phyloP scores from a whole-genome alignment of 2,113 vertebrate species.

The Hymenochirus boettgeri region DNA sequence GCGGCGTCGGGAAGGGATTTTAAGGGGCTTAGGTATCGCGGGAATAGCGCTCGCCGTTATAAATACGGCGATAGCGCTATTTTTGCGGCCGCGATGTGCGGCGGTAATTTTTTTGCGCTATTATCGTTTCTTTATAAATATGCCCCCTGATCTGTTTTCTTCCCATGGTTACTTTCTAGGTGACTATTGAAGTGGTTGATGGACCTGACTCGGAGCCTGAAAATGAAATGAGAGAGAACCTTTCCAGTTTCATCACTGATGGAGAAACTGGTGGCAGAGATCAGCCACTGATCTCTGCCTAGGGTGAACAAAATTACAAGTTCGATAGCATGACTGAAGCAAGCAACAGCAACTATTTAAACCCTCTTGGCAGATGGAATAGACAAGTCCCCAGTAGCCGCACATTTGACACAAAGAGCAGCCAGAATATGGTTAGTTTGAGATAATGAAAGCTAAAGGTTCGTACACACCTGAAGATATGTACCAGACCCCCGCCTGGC shows the following conservation, averaged over 20 bases:
- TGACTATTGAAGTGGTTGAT: constrained; percentile 95
- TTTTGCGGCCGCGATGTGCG: no score
- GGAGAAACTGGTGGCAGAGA: constrained; percentile 92
- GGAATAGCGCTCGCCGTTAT: no score
- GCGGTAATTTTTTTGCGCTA: no score
- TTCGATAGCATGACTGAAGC: constrained; percentile 74
- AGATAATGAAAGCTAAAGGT: no score
- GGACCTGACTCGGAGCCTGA: constrained; percentile 79
- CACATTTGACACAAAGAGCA: constrained; percentile 66
- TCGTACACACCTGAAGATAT: no score
- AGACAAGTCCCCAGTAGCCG: constrained; percentile 60
- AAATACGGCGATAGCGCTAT: no score
- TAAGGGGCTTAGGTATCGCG: no score
- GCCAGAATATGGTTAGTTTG: constrained; percentile 74
- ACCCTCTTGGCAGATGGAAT: constrained; percentile 79
- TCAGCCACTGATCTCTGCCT: constrained; percentile 68
- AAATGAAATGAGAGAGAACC: constrained; percentile 81
- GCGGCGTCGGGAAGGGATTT: no score
- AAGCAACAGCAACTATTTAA: constrained; percentile 96
- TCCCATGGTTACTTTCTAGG: constrained; percentile 59
- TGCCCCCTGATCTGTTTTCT: no score
- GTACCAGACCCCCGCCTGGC: no score
- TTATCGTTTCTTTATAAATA: no score
- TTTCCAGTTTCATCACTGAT: constrained; percentile 76
- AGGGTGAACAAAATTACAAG: constrained; percentile 75